These are phyloP conservation scores for Apteryx owenii DNA, from an alignment of 2,113 vertebrate genomes.

Conservation along the genomic window DNA sequence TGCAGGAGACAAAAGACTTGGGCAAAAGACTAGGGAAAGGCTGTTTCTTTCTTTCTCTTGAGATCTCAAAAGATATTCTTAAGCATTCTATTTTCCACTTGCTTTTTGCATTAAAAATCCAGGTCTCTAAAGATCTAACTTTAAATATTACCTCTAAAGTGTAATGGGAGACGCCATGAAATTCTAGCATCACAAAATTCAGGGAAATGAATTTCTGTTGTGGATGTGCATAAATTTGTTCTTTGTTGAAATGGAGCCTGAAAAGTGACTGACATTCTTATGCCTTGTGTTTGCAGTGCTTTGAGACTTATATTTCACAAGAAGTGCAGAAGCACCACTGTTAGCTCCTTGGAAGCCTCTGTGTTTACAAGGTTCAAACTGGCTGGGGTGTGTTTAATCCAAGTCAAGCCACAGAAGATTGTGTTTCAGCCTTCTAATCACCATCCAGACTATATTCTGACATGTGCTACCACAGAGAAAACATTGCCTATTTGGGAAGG, in stretches of 20 bases:
- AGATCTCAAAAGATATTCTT: background rate
- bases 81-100: background rate
- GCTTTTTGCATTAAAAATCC: background rate
- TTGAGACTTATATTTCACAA: background rate
- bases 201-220: background rate
- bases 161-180: background rate
- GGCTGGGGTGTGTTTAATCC: background rate
- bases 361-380: background rate
- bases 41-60: background rate
- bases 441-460: background rate
- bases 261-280: background rate
- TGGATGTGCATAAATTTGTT: background rate
- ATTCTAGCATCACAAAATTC: background rate
- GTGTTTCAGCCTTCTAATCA: constrained; percentile 9
- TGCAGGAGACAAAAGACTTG: background rate
- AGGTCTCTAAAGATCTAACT: background rate
- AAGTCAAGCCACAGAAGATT: background rate
- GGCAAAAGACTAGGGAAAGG: background rate
- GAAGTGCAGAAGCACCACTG: background rate
- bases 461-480: background rate
- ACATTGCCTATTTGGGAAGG: background rate
- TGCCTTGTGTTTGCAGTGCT: background rate
- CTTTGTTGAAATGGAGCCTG: background rate
- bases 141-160: background rate
- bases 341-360: background rate